These are phyloP conservation scores for Mesembrinibis cayennensis DNA, from an alignment of 2,113 vertebrate genomes.

Conservation along the genomic window DNA sequence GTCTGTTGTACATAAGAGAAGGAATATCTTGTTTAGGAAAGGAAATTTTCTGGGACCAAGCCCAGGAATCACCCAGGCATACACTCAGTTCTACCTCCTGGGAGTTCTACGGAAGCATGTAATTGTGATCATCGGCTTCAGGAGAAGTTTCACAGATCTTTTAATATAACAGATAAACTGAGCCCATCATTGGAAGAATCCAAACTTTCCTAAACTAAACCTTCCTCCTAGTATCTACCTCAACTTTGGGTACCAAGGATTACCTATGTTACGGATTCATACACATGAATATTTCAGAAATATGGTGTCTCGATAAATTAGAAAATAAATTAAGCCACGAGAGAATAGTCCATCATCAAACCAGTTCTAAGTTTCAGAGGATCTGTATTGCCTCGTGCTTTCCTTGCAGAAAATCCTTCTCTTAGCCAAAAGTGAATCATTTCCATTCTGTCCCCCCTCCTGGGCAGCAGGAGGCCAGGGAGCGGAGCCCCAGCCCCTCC, in stretches of 20 bases:
- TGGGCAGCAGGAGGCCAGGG: neutral
- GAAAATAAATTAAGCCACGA: neutral
- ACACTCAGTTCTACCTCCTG: neutral
- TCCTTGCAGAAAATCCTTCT: neutral
- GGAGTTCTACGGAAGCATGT: neutral
- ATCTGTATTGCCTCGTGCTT: neutral
- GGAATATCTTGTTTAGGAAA: neutral
- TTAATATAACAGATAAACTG: neutral
- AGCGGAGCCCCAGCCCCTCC: neutral
- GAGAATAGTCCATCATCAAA: neutral
- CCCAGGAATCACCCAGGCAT: neutral
- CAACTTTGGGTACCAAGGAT: neutral
- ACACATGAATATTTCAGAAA: neutral
- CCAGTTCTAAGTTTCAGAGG: neutral
- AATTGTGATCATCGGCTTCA: neutral
- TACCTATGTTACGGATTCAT: neutral
- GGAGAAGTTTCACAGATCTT: neutral
- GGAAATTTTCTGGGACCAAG: neutral
- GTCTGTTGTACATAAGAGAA: neutral
- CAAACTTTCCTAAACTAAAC: neutral
- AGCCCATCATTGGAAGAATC: neutral
- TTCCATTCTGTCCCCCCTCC: neutral
- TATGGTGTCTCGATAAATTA: neutral
- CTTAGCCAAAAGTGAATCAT: neutral
- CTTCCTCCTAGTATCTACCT: neutral